Evolutionary conservation across 1,140 invertebrate species (phyloP), one percentile per base, ranked within the genome.

Genomic region (Eriosoma lanigerum): DNA sequence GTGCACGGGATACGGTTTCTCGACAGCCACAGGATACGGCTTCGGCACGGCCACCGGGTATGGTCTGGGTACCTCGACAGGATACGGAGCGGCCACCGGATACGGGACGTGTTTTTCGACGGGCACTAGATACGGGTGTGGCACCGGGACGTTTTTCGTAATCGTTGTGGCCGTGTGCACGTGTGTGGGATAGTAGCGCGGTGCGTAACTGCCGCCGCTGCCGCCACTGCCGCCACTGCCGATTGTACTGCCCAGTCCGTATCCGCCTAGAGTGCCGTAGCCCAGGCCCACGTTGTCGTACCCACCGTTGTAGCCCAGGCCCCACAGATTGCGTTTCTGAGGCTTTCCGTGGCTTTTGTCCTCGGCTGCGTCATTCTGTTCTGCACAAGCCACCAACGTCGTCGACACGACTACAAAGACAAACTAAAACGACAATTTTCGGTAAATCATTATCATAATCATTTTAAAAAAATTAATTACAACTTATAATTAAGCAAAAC

Each of bases 21-120:
- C 82, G 19, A 84, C 83, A 3, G 81, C 81, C 52, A 82, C 82
- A 1, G 83, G 81, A 3, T 82, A 82, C 4, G 83, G 83, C 29
- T 83, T 82, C 21, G 83, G 83, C 1, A 84, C 83, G n/a, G 82
- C 76, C n/a, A 83, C 83, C 17, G 83, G 82, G 64, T 83, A 83
- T 3, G 83, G 83, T 46, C 81, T 54, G 13, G 82, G 82, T 3
- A 84, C 83, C 56, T 82, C 81, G 3, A 84, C 83, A 1, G 83
- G 83, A 56, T 83, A 84, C 15, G 83, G 83, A 4, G 81, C 81
- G 29, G 82, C 82, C 21, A 84, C 82, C 17, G 82, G 83, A 6
- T 83, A 82, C 13, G 83, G 81, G 1, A 83, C 82, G n/a, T 81
- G 82, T 38, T 83, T 84, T 80, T 83, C 83, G 52, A 84, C 82